phyloP scores from a whole-genome alignment of 1,140 invertebrate species.

The Brachionus paranguensis region DNA sequence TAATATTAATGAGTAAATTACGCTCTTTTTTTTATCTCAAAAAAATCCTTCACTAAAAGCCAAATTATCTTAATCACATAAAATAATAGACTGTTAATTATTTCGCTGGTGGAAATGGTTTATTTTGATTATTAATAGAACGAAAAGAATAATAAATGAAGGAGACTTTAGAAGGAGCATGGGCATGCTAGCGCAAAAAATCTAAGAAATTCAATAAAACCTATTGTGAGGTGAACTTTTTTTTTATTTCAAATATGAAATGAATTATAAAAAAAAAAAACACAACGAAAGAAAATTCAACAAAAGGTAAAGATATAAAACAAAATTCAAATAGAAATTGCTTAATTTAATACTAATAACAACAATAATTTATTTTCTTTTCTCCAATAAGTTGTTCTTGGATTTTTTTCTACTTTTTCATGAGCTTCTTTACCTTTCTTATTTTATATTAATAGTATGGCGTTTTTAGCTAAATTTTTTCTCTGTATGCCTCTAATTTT shows the following conservation, averaged over 20 bases:
- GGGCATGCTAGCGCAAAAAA: not conserved
- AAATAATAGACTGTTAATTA: not conserved
- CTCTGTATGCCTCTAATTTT: not conserved
- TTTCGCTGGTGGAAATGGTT: not conserved
- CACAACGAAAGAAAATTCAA: not conserved
- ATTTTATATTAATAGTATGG: not conserved
- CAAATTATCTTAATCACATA: not conserved
- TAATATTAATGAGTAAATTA: not conserved
- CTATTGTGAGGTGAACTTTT: not conserved
- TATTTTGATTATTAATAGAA: not conserved
- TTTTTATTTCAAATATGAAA: not conserved
- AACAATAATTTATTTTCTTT: not conserved
- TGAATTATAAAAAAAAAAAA: not conserved
- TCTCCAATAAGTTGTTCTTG: not conserved
- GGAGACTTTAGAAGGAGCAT: not conserved
- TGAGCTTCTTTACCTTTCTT: not conserved
- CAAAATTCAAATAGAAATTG: not conserved
- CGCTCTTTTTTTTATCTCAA: not conserved
- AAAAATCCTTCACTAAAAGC: not conserved
- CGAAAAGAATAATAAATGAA: not conserved
- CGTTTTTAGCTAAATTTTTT: not conserved
- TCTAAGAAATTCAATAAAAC: not conserved
- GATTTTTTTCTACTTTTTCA: not conserved
- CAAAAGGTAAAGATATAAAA: not conserved
- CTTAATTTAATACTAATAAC: constrained; percentile 25